Percentiles rank a stretch among this genome's conserved stretches.
phyloP scores from a whole-genome alignment of 2,888 invertebrate species.

The Dasypogon diadema region DNA sequence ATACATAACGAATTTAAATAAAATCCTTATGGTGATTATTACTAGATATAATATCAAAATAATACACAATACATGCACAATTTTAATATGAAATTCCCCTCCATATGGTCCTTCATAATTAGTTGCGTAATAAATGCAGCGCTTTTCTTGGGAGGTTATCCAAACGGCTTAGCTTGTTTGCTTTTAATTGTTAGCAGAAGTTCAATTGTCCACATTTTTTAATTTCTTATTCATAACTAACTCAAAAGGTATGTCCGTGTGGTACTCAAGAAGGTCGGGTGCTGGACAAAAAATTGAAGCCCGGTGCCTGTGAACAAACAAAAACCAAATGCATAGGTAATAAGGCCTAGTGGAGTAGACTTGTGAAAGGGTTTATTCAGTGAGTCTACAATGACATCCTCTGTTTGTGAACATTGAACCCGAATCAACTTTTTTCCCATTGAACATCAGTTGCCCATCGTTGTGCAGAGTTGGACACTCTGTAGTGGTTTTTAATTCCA shows the following conservation, averaged over 20 bases:
- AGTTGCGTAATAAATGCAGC: no score
- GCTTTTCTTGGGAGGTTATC: constrained; percentile 13
- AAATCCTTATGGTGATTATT: no score
- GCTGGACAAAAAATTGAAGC: constrained; percentile 4
- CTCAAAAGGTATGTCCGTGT: constrained; percentile 28
- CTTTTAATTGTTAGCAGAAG: constrained; percentile 35
- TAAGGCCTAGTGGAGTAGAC: constrained; percentile 46
- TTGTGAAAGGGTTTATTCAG: constrained; percentile 42
- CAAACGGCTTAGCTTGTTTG: constrained; percentile 7
- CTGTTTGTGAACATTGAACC: constrained; percentile 36
- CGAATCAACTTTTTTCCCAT: constrained; percentile 12
- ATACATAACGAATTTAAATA: no score
- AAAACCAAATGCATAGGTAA: constrained; percentile 55
- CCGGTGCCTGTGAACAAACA: constrained; percentile 49
- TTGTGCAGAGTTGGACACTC: constrained; percentile 4
- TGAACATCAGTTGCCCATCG: constrained; percentile 7
- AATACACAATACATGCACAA: no score
- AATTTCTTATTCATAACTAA: constrained; percentile 51
- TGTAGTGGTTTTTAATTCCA: constrained; percentile 50
- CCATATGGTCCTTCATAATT: no score
- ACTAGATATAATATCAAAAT: no score
- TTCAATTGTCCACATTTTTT: constrained; percentile 45
- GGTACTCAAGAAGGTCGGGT: constrained; percentile 37
- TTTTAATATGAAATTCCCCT: no score
- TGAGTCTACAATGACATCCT: constrained; percentile 17